Evolutionary conservation across 2,113 vertebrate species (phyloP).

Genomic region (Indicator indicator): DNA sequence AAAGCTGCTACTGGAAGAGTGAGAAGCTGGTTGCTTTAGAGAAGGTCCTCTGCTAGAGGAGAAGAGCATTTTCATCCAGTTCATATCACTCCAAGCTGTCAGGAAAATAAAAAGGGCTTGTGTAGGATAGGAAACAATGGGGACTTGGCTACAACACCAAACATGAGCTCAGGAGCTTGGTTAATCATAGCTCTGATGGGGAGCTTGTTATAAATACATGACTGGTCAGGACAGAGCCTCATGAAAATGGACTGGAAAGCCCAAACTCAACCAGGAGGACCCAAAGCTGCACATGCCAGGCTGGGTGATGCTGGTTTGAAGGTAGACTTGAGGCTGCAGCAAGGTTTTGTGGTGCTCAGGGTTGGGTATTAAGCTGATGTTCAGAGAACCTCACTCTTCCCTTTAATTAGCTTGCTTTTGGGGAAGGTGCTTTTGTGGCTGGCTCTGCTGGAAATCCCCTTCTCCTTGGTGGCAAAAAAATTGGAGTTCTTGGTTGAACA

Average conservation of each 20-base stretch:
- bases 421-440: not conserved
- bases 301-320: not conserved
- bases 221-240: not conserved
- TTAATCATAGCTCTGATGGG: not conserved
- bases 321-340: not conserved
- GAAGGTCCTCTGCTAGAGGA: not conserved
- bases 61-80: not conserved
- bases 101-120: not conserved
- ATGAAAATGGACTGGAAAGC: not conserved
- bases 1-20: not conserved
- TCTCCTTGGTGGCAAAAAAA: not conserved
- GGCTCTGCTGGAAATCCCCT: not conserved
- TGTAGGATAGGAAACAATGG: not conserved
- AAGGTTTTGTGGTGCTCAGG: not conserved
- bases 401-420: not conserved
- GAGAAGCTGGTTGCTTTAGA: not conserved
- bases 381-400: not conserved
- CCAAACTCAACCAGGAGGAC: not conserved
- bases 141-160: not conserved
- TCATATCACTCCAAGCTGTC: not conserved
- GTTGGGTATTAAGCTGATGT: not conserved
- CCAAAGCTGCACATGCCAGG: not conserved
- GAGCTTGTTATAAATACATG: not conserved
- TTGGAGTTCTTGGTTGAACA: not conserved
- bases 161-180: fast-evolving